These are phyloP conservation scores for Andrena camellia DNA, from an alignment of 2,888 invertebrate species.

Conservation along the genomic window DNA sequence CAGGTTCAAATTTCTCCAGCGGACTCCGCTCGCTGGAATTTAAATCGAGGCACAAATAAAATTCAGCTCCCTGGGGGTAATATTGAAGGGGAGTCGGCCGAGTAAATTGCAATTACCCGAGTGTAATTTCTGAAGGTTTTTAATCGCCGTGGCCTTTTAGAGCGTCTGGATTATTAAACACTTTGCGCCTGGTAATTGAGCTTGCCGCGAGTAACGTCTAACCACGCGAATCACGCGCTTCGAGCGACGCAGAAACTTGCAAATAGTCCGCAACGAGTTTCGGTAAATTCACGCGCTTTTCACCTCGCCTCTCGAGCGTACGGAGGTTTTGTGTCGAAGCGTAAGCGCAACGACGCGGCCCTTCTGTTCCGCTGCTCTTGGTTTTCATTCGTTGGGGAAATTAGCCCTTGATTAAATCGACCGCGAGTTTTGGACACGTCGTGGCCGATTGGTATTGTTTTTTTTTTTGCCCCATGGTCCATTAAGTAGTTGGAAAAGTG, in stretches of 20 bases:
- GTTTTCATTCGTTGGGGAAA: slow-evolving; percentile 11
- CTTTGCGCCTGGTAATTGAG: too few relatives aligned
- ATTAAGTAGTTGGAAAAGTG: background rate
- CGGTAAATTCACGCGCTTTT: background rate
- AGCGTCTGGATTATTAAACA: too few relatives aligned
- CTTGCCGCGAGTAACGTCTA: too few relatives aligned
- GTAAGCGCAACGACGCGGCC: background rate
- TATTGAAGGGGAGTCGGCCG: too few relatives aligned
- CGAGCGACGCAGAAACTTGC: background rate
- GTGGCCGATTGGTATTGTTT: background rate
- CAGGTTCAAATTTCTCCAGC: too few relatives aligned
- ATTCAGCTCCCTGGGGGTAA: too few relatives aligned
- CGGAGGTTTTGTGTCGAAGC: background rate
- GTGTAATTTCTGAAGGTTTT: too few relatives aligned
- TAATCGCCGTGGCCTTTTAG: too few relatives aligned
- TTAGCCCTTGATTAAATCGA: slow-evolving; percentile 13
- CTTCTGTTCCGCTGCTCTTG: background rate
- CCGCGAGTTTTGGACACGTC: background rate
- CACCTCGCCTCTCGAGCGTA: background rate
- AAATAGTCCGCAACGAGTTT: background rate
- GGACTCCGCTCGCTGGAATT: too few relatives aligned
- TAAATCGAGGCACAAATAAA: too few relatives aligned
- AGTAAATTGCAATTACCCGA: too few relatives aligned
- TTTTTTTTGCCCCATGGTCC: background rate
- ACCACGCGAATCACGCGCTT: too few relatives aligned